These are phyloP conservation scores for Hirtodrosophila alboralis DNA, from an alignment of 2,888 invertebrate species.

Conservation along the genomic window DNA sequence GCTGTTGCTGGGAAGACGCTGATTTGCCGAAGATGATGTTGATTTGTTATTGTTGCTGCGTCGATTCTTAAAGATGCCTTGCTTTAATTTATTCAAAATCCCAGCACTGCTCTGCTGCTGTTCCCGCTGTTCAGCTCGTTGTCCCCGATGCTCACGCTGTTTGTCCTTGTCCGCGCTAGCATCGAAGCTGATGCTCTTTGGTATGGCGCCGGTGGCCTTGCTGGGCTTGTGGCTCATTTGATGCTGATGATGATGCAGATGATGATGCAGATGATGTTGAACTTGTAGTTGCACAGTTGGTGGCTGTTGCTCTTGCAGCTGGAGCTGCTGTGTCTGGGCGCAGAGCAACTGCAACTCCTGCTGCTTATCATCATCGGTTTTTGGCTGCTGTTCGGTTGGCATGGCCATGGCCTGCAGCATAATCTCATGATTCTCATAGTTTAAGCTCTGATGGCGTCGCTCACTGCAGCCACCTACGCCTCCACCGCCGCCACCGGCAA, in stretches of 20 bases:
- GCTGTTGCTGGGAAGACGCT: conserved; percentile 82
- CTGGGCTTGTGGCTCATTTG: conserved; percentile 81
- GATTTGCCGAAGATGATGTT: background rate
- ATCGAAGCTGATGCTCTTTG: conserved; percentile 96
- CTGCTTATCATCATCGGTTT: conserved; percentile 81
- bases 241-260: conserved; percentile 11
- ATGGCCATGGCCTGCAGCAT: conserved; percentile 63
- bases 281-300: too few relatives aligned
- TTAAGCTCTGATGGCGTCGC: conserved; percentile 82
- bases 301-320: conserved; percentile 60
- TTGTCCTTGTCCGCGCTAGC: conserved; percentile 91
- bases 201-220: conserved; percentile 92
- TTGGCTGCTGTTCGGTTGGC: conserved; percentile 54
- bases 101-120: conserved; percentile 85
- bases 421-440: conserved; percentile 84
- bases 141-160: conserved; percentile 20
- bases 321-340: conserved; percentile 78
- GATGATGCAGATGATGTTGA: conserved; percentile 3
- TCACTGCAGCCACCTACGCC: too few relatives aligned
- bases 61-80: conserved; percentile 88
- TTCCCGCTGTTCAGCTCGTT: conserved; percentile 50
- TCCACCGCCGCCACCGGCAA: conserved; percentile 69
- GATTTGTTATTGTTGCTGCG: conserved; percentile 84
- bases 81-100: conserved; percentile 90
- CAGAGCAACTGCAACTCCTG: conserved; percentile 77